A percentile compares a stretch with the other conserved stretches of the same genome.
These are phyloP conservation scores for Phyllotis vaccarum DNA, from an alignment of 2,797 vertebrate genomes.

Conservation along the genomic window DNA sequence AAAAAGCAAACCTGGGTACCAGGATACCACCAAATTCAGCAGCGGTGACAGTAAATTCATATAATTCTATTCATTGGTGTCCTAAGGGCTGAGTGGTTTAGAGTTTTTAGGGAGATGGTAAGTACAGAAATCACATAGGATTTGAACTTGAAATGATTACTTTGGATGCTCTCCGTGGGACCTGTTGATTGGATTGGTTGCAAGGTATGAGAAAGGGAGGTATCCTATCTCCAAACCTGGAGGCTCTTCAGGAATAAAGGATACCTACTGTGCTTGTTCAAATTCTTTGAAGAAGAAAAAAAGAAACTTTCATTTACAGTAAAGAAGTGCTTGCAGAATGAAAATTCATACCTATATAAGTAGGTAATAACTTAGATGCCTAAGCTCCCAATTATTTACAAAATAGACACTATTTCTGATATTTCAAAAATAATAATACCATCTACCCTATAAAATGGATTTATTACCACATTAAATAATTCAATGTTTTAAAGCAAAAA, in stretches of 20 bases:
- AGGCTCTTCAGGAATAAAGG: background rate
- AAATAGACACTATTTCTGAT: background rate
- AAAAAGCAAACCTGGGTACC: background rate
- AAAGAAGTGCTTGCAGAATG: background rate
- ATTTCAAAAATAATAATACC: conserved; percentile 21
- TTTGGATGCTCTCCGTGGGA: background rate
- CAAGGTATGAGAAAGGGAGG: background rate
- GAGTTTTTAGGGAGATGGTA: background rate
- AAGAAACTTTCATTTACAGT: background rate
- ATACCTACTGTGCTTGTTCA: background rate
- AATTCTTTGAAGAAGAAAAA: conserved; percentile 7
- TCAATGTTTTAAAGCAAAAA: conserved; percentile 36
- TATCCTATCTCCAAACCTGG: background rate
- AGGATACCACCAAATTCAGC: background rate
- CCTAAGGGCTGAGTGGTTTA: background rate
- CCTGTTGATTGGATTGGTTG: background rate
- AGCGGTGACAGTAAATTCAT: too few species aligned
- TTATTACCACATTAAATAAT: background rate
- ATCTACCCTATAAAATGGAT: background rate
- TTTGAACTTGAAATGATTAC: background rate
- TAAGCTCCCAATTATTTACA: background rate
- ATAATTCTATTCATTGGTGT: background rate
- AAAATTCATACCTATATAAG: background rate
- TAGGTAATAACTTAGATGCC: background rate
- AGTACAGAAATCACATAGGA: background rate